Base-by-base conservation (phyloP, 2,113 vertebrate species). In the Rhea pennata region DNA sequence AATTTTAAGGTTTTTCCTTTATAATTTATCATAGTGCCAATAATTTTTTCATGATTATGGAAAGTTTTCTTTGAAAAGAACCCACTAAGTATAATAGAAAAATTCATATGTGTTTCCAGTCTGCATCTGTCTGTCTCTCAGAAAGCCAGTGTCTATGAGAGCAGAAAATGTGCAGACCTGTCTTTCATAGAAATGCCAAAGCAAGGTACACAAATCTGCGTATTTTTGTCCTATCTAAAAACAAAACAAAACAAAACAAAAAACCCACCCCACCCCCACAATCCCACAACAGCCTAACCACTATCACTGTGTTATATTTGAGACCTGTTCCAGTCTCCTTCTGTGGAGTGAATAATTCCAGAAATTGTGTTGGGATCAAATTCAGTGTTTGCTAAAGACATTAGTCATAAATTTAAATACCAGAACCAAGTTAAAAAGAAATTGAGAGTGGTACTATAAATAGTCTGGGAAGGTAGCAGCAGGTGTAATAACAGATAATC, bases 401-500 rank as follows among this genome's bases (percentile, higher is more conserved):
- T 93, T 39, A 66, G 40, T 75, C 58, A 84, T 51, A 62, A 53
- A 58, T 59, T 50, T 46, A 62, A 66, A 76, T 48, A 82, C 2
- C 17, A 78, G 48, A 94, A 89, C 39, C 7, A 58, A 58, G 13
- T 67, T 67, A 76, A 85, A 93, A 91, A 76, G 29, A 84, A 95
- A 50, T 16, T 33, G 79, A 85, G 10, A 13, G 22, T 8, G 9
- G 48, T 22, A 42, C 12, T 46, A 10, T 21, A 85, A 85, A 72
- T n/a, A 15, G 16, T 33, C n/a, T 87, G 48, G 27, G 62, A 82
- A 48, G 61, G 62, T 72, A 81, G 42, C 44, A 82, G 50, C 75
- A 96, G 74, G 54, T 91, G 54, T 66, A 94, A 92, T 48, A 93
- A 88, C 61, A 94, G 46, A 80, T 65, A 69, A 64, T 31, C 14